Percentiles rank a stretch among this genome's conserved stretches.
Evolutionary conservation across 2,797 vertebrate species (phyloP).

Genomic region (Phalanger gymnotis): DNA sequence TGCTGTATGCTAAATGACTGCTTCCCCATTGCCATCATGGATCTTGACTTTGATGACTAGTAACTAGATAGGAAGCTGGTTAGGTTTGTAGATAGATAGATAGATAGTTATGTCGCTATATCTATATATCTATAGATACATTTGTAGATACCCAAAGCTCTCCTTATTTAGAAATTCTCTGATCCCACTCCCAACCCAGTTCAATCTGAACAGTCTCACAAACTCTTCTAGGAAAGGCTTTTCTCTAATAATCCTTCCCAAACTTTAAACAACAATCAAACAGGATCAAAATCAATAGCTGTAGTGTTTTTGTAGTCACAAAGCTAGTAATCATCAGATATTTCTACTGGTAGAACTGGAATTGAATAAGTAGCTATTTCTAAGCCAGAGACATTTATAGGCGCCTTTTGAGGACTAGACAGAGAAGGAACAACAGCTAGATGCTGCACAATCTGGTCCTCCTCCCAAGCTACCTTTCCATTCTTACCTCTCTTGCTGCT

Average conservation of each 20-base stretch:
- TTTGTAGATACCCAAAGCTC: background rate
- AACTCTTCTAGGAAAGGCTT: background rate
- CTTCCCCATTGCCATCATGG: background rate
- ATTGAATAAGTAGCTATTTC: background rate
- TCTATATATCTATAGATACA: background rate
- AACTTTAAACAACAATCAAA: background rate
- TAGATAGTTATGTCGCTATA: no score
- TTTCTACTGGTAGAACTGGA: background rate
- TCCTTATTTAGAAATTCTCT: background rate
- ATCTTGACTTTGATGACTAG: background rate
- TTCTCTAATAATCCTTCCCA: background rate
- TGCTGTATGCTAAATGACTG: background rate
- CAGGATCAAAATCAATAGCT: background rate
- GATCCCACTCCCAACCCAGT: background rate
- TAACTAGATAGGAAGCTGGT: background rate
- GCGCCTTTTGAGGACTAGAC: no score
- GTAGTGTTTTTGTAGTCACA: background rate
- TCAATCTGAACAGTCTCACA: background rate
- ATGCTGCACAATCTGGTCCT: background rate
- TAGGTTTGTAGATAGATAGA: background rate
- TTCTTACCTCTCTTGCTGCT: background rate
- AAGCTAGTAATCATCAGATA: no score
- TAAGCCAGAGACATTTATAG: background rate
- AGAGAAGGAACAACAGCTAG: no score
- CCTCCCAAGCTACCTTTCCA: background rate